Percentiles rank a stretch among this genome's conserved stretches.
Conservation (phyloP, 2,888 invertebrate species). For the Helleia helle region DNA sequence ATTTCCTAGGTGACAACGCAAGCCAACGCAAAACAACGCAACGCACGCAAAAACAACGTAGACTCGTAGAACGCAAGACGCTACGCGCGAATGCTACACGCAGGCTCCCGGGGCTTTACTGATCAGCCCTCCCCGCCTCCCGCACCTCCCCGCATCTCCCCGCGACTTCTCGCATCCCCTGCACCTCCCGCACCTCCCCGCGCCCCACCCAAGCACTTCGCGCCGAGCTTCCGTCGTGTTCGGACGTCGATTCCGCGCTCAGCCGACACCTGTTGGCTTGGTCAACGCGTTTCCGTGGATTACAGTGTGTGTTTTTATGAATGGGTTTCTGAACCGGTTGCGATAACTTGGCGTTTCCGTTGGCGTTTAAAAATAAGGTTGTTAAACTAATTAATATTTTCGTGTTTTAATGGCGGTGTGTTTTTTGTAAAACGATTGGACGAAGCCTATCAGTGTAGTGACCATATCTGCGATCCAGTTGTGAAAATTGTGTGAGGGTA, state of each 20-base stretch:
- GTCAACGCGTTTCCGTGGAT: slow-evolving; percentile 11
- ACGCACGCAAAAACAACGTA: neutral
- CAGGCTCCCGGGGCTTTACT: slow-evolving; percentile 58
- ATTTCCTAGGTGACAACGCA: too few relatives aligned
- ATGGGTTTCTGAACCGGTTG: neutral
- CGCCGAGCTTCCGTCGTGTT: slow-evolving; percentile 31
- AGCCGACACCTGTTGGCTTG: slow-evolving; percentile 48
- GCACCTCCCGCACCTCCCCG: slow-evolving; percentile 30
- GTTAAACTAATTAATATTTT: neutral
- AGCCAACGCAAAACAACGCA: neutral
- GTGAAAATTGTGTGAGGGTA: too few relatives aligned
- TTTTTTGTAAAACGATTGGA: too few relatives aligned
- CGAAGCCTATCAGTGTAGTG: too few relatives aligned
- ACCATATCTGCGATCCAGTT: too few relatives aligned
- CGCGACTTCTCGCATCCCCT: slow-evolving; percentile 29
- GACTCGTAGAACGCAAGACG: slow-evolving; percentile 19
- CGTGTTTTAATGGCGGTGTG: neutral
- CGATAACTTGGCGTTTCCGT: slow-evolving; percentile 3
- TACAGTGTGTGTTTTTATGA: slow-evolving; percentile 9
- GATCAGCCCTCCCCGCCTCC: slow-evolving; percentile 36
- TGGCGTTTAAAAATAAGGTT: neutral
- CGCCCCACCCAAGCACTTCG: slow-evolving; percentile 33
- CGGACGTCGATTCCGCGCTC: slow-evolving; percentile 24
- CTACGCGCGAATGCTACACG: slow-evolving; percentile 32
- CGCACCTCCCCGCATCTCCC: slow-evolving; percentile 30